phyloP scores from a whole-genome alignment of 2,113 vertebrate genomes.

The Microtus richardsoni region DNA sequence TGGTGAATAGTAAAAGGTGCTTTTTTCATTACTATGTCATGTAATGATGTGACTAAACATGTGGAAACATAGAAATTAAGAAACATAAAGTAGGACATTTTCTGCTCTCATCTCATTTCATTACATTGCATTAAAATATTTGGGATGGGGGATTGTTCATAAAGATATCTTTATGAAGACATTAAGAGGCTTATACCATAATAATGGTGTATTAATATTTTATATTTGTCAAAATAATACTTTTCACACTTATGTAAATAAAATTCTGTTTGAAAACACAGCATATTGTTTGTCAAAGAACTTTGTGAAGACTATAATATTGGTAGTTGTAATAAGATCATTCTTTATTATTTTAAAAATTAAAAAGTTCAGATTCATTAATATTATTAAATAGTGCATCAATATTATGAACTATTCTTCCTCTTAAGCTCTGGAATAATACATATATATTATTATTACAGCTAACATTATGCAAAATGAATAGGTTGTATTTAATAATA shows the following conservation, averaged over 20 bases:
- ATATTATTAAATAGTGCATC: not conserved
- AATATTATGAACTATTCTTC: not conserved
- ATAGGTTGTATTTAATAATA: no score
- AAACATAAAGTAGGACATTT: not conserved
- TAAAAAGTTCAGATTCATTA: not conserved
- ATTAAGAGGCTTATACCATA: not conserved
- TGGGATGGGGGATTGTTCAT: not conserved
- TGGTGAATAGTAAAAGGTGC: not conserved
- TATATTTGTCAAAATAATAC: constrained; percentile 17
- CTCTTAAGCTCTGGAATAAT: not conserved
- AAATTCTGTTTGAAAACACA: not conserved
- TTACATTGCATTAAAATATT: not conserved
- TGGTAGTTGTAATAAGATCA: not conserved
- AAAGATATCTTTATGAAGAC: not conserved
- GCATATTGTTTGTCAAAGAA: not conserved
- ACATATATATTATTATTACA: not conserved
- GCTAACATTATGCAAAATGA: no score
- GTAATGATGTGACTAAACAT: not conserved
- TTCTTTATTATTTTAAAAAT: not conserved
- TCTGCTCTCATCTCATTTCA: not conserved
- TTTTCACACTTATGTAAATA: not conserved
- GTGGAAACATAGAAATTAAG: not conserved
- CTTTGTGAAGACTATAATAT: not conserved
- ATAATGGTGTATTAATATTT: not conserved
- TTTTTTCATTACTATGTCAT: constrained; percentile 15